Evolutionary conservation across 1,140 invertebrate genomes (phyloP).

Genomic region (Copidosoma floridanum): DNA sequence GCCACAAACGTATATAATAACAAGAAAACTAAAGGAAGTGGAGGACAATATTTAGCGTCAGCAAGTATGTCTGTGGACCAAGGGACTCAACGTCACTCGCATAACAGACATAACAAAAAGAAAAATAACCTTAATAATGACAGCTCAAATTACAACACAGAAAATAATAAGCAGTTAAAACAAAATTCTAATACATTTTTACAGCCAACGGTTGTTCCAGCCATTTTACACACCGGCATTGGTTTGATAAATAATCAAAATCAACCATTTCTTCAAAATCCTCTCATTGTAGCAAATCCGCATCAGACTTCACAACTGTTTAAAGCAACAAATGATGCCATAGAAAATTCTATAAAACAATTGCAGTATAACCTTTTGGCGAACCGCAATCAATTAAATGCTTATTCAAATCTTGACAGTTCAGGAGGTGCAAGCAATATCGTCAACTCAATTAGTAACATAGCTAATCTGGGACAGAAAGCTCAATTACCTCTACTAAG

Average conservation of each 20-base stretch:
- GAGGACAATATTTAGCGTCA: constrained; percentile 33
- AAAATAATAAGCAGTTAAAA: constrained; percentile 27
- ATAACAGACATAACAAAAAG: constrained; percentile 6
- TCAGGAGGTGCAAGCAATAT: constrained; percentile 39
- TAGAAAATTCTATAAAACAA: constrained; percentile 42
- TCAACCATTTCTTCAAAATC: constrained; percentile 29
- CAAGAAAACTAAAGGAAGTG: constrained; percentile 8
- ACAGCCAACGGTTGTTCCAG: constrained; percentile 41
- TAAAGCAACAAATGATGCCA: constrained; percentile 37
- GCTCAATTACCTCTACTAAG: constrained; percentile 47
- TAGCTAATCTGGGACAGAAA: constrained; percentile 28
- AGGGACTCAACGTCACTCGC: constrained; percentile 20
- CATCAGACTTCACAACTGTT: constrained; percentile 36
- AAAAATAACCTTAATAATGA: constrained; percentile 11
- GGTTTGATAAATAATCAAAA: constrained; percentile 30
- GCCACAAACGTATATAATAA: background rate
- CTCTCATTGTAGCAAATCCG: constrained; percentile 20
- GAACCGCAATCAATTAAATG: constrained; percentile 29
- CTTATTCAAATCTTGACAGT: constrained; percentile 32
- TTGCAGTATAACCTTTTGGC: constrained; percentile 40
- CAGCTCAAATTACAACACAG: constrained; percentile 1
- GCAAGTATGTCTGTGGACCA: constrained; percentile 38
- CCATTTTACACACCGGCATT: constrained; percentile 36
- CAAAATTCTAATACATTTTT: constrained; percentile 37
- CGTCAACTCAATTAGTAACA: constrained; percentile 35